phyloP scores from a whole-genome alignment of 2,888 invertebrate species.

The Chironomus tentans region DNA sequence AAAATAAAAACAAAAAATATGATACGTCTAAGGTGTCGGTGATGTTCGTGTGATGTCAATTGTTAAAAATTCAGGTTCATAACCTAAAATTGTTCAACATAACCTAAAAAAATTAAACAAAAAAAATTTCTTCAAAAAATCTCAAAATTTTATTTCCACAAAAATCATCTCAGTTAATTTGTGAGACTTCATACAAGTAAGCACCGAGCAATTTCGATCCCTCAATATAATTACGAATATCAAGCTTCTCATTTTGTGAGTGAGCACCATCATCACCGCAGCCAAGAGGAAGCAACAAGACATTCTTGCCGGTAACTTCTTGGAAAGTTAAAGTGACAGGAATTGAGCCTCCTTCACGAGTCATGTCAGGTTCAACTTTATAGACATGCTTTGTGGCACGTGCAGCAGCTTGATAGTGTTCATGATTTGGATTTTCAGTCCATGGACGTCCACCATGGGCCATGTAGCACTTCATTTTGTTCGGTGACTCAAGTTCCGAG shows the following conservation, averaged over 20 bases:
- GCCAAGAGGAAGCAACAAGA: constrained; percentile 89
- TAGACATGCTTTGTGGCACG: constrained; percentile 76
- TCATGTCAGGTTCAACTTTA: constrained; percentile 81
- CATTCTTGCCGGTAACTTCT: constrained; percentile 86
- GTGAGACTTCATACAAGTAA: constrained; percentile 68
- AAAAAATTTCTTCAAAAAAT: too few relatives aligned
- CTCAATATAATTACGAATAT: constrained; percentile 84
- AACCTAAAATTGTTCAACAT: too few relatives aligned
- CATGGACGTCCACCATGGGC: constrained; percentile 78
- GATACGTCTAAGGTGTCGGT: too few relatives aligned
- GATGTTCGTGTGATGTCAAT: too few relatives aligned
- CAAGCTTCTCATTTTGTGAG: constrained; percentile 98
- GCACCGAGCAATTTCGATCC: constrained; percentile 89
- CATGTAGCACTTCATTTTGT: constrained; percentile 60
- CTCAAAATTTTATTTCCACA: too few relatives aligned
- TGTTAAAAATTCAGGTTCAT: too few relatives aligned
- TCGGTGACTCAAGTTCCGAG: constrained; percentile 72
- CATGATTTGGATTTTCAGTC: constrained; percentile 86
- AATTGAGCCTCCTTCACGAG: constrained; percentile 95
- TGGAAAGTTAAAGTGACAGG: constrained; percentile 91
- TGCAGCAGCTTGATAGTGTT: constrained; percentile 84
- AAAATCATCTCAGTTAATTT: neutral
- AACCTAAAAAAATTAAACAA: too few relatives aligned
- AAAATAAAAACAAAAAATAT: too few relatives aligned
- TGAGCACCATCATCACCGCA: constrained; percentile 95